Evolutionary conservation across 2,113 vertebrate species (phyloP), one percentile per base, ranked within the genome.

Genomic region (Todiramphus saurophagus): DNA sequence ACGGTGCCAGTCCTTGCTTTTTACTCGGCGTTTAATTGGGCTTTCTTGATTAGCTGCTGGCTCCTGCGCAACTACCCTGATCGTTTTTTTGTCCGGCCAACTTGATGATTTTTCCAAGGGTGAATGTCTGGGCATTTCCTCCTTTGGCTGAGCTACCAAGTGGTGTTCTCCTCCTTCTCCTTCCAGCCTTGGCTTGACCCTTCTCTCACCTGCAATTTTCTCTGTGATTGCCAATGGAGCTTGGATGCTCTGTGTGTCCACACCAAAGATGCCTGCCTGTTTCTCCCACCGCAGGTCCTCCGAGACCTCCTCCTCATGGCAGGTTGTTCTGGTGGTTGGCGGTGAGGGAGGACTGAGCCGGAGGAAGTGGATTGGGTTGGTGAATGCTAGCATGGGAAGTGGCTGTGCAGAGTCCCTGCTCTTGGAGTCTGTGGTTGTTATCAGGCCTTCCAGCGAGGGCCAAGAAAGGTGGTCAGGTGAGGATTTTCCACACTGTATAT

Each of bases 51-150:
- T 64, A 30, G 31, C 60, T 23, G 27, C 78, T 18, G 44, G 41
- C 13, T 92, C 53, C 76, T 90, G 69, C 56, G 70, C 28, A 48
- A 55, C 72, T 27, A 53, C 23, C n/a, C 59, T 69, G 6, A 21
- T 2, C 1, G 4, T 1, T 59, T 83, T 95, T 83, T 96, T 96
- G 30, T 97, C 94, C 28, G 98, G 98, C 93, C 98, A 98, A 84
- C 98, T 98, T 53, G 97, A 98, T 3, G 98, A 95, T 84, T 98
- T 98, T 95, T 98, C 98, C 80, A 98, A 96, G 4, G 93, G 97
- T 7, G 85, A 68, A 27, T 98, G 98, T 68, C 83, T 87, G 46
- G 87, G 43, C 23, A 7, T 30, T 78, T 73, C 74, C 33, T 70
- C 82, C 63, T 78, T 95, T 37, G 70, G 60, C 24, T 87, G 93